phyloP scores from a whole-genome alignment of 2,888 invertebrate species.

The Polydrusus cervinus region DNA sequence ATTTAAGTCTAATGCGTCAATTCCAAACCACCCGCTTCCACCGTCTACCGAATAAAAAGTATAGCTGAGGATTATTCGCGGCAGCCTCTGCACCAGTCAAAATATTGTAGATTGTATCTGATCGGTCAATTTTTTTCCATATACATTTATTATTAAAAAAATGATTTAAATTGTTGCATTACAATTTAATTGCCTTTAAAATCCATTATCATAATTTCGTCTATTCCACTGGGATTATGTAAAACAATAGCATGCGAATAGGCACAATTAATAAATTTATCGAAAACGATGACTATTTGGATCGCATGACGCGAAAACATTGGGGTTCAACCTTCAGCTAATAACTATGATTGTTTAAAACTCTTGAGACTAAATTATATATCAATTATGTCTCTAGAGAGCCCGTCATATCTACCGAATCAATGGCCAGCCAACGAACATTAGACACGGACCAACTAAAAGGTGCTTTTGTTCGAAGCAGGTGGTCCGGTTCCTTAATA shows the following conservation, averaged over 20 bases:
- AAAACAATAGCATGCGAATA: conserved; percentile 26
- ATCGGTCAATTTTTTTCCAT: too few species aligned
- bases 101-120: too few species aligned
- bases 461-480: conserved; percentile 33
- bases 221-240: conserved; percentile 21
- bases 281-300: conserved; percentile 25
- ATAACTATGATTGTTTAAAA: conserved; percentile 66
- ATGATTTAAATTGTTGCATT: too few species aligned
- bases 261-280: conserved; percentile 35
- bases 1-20: too few species aligned
- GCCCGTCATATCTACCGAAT: conserved; percentile 36
- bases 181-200: too few species aligned
- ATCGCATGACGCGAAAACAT: conserved; percentile 50
- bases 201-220: background rate
- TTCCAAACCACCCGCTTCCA: too few species aligned
- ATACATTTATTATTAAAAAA: too few species aligned
- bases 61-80: too few species aligned
- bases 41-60: too few species aligned
- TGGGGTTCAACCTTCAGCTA: conserved; percentile 54
- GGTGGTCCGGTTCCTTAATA: conserved; percentile 37
- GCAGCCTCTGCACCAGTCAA: too few species aligned
- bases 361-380: conserved; percentile 67
- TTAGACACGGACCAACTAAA: conserved; percentile 43
- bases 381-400: conserved; percentile 63
- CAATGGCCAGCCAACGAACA: conserved; percentile 34